These are phyloP conservation scores for Oikopleura dioica DNA, from an alignment of 23 tunicate species.

Conservation along the genomic window DNA sequence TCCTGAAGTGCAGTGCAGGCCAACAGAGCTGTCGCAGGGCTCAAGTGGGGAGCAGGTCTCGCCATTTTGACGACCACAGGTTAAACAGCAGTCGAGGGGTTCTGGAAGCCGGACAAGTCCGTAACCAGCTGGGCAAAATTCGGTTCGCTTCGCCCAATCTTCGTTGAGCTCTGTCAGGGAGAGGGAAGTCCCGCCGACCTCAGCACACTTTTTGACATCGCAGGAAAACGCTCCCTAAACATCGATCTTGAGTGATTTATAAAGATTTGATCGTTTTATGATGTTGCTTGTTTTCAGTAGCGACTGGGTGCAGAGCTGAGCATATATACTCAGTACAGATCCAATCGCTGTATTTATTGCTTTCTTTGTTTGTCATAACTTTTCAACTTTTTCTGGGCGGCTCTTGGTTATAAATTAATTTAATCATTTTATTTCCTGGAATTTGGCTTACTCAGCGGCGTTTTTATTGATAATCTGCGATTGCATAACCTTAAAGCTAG, in stretches of 20 bases:
- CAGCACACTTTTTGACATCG: background rate
- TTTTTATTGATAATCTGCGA: too few species aligned
- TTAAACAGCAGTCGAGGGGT: background rate
- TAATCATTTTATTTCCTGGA: too few species aligned
- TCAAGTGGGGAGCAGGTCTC: background rate
- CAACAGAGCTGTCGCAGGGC: background rate
- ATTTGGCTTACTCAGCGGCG: too few species aligned
- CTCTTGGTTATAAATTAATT: too few species aligned
- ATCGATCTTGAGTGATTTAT: background rate
- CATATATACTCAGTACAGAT: too few species aligned
- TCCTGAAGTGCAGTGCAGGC: background rate
- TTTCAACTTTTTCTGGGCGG: too few species aligned
- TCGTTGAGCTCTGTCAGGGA: background rate
- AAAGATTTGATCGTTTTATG: background rate
- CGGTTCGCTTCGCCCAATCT: background rate
- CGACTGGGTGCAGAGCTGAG: too few species aligned
- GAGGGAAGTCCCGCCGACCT: background rate
- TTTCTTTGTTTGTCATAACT: too few species aligned
- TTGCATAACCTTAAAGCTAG: too few species aligned
- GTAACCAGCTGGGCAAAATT: slow-evolving; percentile 9
- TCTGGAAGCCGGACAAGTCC: background rate
- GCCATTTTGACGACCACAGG: background rate
- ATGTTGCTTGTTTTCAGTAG: too few species aligned
- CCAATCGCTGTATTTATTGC: too few species aligned
- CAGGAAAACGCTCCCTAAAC: background rate